A percentile compares a stretch with the other conserved stretches of the same genome.
These are phyloP conservation scores for Proterorhinus semilunaris DNA, from an alignment of 2,113 vertebrate genomes.

Conservation along the genomic window DNA sequence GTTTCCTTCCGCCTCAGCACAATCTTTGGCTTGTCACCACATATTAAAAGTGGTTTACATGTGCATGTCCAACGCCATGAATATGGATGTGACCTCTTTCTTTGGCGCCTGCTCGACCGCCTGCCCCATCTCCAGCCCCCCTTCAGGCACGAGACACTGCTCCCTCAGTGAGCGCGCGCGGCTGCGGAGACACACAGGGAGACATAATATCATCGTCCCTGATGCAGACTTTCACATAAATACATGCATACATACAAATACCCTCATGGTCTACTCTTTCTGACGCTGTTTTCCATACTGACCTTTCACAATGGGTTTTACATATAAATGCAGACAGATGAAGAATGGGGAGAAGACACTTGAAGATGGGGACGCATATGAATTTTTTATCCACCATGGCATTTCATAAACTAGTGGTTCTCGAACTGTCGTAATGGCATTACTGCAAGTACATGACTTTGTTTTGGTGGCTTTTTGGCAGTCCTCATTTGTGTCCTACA, in stretches of 20 bases:
- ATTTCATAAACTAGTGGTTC: too few relatives aligned
- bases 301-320: conserved; percentile 77
- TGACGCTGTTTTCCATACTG: conserved; percentile 51
- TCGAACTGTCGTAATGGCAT: too few relatives aligned
- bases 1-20: conserved; percentile 77
- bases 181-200: conserved; percentile 22
- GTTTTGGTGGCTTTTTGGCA: too few relatives aligned
- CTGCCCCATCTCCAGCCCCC: conserved; percentile 64
- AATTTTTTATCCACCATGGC: background rate
- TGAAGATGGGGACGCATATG: conserved; percentile 44
- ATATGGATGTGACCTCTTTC: conserved; percentile 99
- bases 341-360: conserved; percentile 27
- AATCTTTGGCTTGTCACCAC: conserved; percentile 89
- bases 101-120: conserved; percentile 82
- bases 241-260: conserved; percentile 28
- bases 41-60: conserved; percentile 97
- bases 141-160: conserved; percentile 84
- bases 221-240: conserved; percentile 19
- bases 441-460: too few relatives aligned
- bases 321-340: conserved; percentile 66
- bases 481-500: too few relatives aligned
- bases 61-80: conserved; percentile 96
- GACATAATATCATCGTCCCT: conserved; percentile 30
- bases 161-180: conserved; percentile 90
- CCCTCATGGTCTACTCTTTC: conserved; percentile 46